These are phyloP conservation scores for Paraplagusia blochii DNA, from an alignment of 2,113 vertebrate species.

Conservation along the genomic window DNA sequence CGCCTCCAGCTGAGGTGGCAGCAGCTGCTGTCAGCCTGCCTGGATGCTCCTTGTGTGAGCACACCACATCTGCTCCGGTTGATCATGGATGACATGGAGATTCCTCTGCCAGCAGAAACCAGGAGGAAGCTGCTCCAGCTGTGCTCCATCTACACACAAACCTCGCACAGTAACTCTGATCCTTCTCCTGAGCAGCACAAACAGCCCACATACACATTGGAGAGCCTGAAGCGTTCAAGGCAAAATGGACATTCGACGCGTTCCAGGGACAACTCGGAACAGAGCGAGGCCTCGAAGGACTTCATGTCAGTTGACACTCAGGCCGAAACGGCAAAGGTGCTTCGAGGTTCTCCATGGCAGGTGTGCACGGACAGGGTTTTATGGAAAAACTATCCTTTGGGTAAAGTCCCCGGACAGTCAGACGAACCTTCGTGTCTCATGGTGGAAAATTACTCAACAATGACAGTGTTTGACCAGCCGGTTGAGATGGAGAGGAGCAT, in stretches of 20 bases:
- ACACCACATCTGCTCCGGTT: conserved; percentile 85
- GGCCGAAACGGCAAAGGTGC: conserved; percentile 75
- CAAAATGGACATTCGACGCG: conserved; percentile 35
- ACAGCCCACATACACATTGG: conserved; percentile 85
- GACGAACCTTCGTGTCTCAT: conserved; percentile 88
- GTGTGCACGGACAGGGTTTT: conserved; percentile 80
- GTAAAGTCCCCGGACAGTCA: conserved; percentile 87
- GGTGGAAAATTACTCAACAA: conserved; percentile 82
- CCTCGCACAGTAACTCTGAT: conserved; percentile 25
- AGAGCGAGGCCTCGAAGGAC: conserved; percentile 64
- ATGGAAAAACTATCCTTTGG: conserved; percentile 87
- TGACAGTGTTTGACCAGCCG: conserved; percentile 88
- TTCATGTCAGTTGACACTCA: conserved; percentile 58
- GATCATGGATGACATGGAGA: conserved; percentile 87
- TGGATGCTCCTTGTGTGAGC: conserved; percentile 85
- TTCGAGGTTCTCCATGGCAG: conserved; percentile 87
- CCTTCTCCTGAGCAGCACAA: conserved; percentile 10
- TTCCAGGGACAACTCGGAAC: conserved; percentile 3
- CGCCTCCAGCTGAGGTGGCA: conserved; percentile 82
- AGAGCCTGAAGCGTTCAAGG: conserved; percentile 75
- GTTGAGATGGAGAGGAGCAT: conserved; percentile 67
- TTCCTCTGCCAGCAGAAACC: conserved; percentile 78
- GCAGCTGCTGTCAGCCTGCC: conserved; percentile 81
- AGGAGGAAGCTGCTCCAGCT: conserved; percentile 83
- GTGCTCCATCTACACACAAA: conserved; percentile 89